Conservation (phyloP, 2,113 vertebrate genomes). For the cattle (Bos taurus) region DNA sequence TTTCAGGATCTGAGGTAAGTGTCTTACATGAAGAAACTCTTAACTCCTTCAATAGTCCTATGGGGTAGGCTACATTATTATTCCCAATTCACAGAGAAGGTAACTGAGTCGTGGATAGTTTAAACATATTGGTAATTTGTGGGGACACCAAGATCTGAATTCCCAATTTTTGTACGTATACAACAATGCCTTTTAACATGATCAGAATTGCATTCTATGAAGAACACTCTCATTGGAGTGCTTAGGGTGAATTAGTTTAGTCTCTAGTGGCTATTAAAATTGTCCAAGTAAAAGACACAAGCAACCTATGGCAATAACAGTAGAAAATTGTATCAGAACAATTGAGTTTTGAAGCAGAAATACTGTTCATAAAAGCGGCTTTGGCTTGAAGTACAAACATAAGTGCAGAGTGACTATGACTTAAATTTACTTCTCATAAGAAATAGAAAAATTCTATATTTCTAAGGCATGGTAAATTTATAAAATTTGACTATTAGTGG, state of each 20-base stretch:
- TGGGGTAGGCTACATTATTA: background rate
- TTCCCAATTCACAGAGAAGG: background rate
- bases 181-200: background rate
- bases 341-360: background rate
- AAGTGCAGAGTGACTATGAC: background rate
- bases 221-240: background rate
- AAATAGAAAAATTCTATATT: background rate
- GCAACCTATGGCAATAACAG: too few species aligned
- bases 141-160: background rate
- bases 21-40: background rate
- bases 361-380: background rate
- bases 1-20: background rate
- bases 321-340: background rate
- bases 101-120: background rate
- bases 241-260: background rate
- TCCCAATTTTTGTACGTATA: background rate
- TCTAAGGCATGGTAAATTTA: background rate
- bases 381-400: constrained; percentile 14
- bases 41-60: background rate
- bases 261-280: background rate
- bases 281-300: background rate
- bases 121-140: background rate
- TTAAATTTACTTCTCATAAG: background rate
- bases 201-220: background rate
- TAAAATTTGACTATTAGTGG: background rate